Evolutionary conservation across 2,888 invertebrate genomes (phyloP).

Genomic region (Leptopterna dolabrata): DNA sequence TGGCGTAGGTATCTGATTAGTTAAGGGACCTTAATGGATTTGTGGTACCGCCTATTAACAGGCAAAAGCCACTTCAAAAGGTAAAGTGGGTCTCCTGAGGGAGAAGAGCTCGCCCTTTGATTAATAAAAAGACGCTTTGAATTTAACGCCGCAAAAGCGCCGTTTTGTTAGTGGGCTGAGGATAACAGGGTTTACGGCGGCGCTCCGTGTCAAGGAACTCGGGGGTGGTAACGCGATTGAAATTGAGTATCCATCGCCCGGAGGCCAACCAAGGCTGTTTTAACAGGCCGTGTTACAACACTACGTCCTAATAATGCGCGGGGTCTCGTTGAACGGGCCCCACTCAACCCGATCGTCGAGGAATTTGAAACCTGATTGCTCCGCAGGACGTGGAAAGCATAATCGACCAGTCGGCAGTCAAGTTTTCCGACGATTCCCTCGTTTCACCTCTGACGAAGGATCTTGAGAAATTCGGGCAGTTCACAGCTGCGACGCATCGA

Average conservation of each 20-base stretch:
- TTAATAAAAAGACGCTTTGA: background rate
- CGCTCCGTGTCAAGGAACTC: background rate
- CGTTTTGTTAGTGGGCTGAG: background rate
- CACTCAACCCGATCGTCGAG: constrained; percentile 11
- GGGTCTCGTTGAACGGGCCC: background rate
- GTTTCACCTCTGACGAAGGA: background rate
- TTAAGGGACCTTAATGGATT: background rate
- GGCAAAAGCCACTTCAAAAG: background rate
- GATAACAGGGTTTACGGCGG: constrained; percentile 16
- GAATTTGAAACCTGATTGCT: constrained; percentile 48
- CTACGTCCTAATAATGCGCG: background rate
- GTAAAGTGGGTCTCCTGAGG: background rate
- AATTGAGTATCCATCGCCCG: background rate
- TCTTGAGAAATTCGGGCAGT: background rate
- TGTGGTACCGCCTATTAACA: background rate
- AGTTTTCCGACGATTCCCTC: background rate
- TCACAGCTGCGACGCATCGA: background rate
- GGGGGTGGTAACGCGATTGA: constrained; percentile 15
- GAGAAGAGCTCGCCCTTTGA: background rate
- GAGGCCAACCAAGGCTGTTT: background rate
- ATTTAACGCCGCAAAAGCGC: background rate
- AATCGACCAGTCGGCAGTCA: background rate
- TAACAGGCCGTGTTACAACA: background rate
- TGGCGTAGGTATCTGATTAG: too few species aligned
- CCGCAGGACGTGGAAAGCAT: constrained; percentile 19